Base-by-base conservation (phyloP, 2,113 vertebrate genomes). In the Pelmatolapia mariae region DNA sequence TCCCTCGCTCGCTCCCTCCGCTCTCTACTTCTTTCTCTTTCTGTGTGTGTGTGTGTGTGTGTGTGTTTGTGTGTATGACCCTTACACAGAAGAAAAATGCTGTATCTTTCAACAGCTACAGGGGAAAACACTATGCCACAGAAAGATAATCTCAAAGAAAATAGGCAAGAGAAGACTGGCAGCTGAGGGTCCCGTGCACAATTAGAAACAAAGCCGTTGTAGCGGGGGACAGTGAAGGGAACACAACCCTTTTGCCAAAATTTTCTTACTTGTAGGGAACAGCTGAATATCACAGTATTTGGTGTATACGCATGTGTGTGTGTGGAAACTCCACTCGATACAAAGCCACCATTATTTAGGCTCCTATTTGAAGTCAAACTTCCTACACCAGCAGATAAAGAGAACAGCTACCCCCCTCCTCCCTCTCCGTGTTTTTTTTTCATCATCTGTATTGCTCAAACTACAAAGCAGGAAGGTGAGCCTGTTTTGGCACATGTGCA, bases 61-160 rank as follows among this genome's bases (percentile, higher is more conserved):
- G n/a, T 52, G 81, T 87, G 9, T 85, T 3, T 38, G 33, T 79
- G 22, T 53, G 31, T n/a, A 53, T 79, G 81, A 89, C 89, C 89
- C 61, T 92, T 81, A 86, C 78, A 84, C 73, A 38, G 61, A 84
- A 53, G 78, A 80, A 90, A 89, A 92, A 66, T 45, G 78, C 59
- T 73, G 47, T 87, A 85, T 88, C 83, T 89, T 54, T 85, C 85
- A 83, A 85, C 83, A 84, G 66, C 83, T 33, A 66, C 47, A 82
- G 80, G 84, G 80, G 83, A 52, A 85, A 87, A 83, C 73, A 82
- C 13, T 9, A 83, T 78, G 57, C 54, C 66, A 82, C 81, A 83
- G 59, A 93, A 78, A 93, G 92, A 87, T 86, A 80, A 87, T 80
- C 91, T 84, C 79, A 83, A 57, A 61, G 29, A 33, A 56, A 38